Conservation (phyloP, 2,113 vertebrate genomes). For the Trichomycterus rosablanca region DNA sequence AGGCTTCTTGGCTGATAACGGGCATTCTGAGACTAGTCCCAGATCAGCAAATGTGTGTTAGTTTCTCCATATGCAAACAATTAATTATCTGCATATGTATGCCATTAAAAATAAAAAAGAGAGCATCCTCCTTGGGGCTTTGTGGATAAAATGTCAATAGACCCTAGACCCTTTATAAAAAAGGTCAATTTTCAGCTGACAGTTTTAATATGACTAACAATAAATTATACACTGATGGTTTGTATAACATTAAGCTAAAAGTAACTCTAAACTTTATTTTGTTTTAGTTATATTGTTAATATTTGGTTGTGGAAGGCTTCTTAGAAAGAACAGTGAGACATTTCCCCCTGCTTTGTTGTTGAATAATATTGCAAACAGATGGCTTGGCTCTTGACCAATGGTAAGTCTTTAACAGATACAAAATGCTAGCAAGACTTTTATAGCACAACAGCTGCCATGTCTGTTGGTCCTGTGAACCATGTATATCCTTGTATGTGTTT, state of each 20-base stretch:
- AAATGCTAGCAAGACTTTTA: slow-evolving; percentile 31
- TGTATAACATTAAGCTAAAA: not conserved
- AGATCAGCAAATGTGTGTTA: slow-evolving; percentile 24
- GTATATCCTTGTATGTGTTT: not conserved
- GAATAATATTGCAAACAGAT: slow-evolving; percentile 31
- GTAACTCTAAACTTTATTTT: slow-evolving; percentile 2
- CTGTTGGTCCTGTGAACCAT: not conserved
- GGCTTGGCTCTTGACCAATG: slow-evolving; percentile 26
- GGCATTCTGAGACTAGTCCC: not conserved
- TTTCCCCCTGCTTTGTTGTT: no score
- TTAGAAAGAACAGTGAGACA: no score
- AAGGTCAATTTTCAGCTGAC: not conserved
- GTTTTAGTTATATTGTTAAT: slow-evolving; percentile 13
- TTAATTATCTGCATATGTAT: slow-evolving; percentile 11
- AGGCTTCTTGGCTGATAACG: slow-evolving; percentile 1
- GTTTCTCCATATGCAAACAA: slow-evolving; percentile 9
- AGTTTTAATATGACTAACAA: not conserved
- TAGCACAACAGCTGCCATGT: slow-evolving; percentile 16
- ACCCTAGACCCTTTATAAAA: not conserved
- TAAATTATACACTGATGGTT: no score
- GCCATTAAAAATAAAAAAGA: slow-evolving; percentile 5
- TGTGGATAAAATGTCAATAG: slow-evolving; percentile 3
- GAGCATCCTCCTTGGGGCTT: not conserved
- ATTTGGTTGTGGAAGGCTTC: no score
- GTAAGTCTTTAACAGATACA: slow-evolving; percentile 20